phyloP scores from a whole-genome alignment of 2,888 invertebrate genomes.

The Polymixis lichenea region DNA sequence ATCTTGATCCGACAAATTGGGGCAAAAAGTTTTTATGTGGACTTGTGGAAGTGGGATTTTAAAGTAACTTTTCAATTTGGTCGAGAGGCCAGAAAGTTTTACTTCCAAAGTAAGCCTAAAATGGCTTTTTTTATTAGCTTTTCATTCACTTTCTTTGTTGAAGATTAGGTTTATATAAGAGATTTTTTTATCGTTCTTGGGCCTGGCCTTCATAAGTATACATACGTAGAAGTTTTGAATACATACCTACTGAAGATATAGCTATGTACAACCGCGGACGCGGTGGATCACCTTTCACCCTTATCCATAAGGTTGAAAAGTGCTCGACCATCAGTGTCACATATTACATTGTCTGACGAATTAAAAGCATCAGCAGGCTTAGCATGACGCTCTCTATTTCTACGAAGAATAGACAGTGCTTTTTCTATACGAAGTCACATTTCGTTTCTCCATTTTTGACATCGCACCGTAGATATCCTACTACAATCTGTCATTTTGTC shows the following conservation, averaged over 20 bases:
- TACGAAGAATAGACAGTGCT: too few species aligned
- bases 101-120: conserved; percentile 27
- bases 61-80: conserved; percentile 56
- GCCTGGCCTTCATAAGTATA: not conserved
- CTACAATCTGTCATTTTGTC: too few species aligned
- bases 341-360: not conserved
- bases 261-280: too few species aligned
- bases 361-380: too few species aligned
- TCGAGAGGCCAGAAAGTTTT: conserved; percentile 29
- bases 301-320: too few species aligned
- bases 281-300: too few species aligned
- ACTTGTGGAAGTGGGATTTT: conserved; percentile 40
- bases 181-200: conserved; percentile 19
- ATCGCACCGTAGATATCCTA: too few species aligned
- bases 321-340: too few species aligned
- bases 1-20: conserved; percentile 45
- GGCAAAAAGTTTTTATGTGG: conserved; percentile 37
- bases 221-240: not conserved
- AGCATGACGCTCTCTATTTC: too few species aligned
- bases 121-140: conserved; percentile 47
- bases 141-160: conserved; percentile 47
- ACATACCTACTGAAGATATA: not conserved
- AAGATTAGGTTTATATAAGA: conserved; percentile 37
- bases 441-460: too few species aligned
- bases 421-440: too few species aligned